Percentiles rank a stretch among this genome's conserved stretches.
phyloP scores from a whole-genome alignment of 2,113 vertebrate species.

The Callocephalon fimbriatum region DNA sequence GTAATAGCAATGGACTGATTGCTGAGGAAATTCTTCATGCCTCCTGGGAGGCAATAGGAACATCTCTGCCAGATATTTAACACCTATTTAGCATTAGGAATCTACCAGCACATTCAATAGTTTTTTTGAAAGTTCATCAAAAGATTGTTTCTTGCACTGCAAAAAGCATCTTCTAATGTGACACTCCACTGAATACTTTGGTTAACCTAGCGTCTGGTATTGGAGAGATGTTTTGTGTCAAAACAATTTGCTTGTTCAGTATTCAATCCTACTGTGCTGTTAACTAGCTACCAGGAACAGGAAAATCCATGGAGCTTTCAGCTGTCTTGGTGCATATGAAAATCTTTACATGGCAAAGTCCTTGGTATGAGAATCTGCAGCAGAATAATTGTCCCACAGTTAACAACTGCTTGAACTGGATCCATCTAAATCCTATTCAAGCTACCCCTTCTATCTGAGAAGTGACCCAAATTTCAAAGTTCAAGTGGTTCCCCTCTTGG shows the following conservation, averaged over 20 bases:
- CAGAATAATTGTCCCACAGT: background rate
- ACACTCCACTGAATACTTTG: background rate
- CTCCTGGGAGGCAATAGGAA: background rate
- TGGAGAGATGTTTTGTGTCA: background rate
- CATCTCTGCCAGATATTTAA: background rate
- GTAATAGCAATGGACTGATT: rapidly evolving
- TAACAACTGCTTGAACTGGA: background rate
- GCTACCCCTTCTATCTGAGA: background rate
- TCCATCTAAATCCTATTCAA: background rate
- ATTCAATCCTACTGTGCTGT: background rate
- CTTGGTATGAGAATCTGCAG: background rate
- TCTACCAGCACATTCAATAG: background rate
- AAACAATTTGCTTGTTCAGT: slow-evolving; percentile 1
- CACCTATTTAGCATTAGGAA: background rate
- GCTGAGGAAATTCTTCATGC: background rate
- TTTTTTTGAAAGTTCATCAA: background rate
- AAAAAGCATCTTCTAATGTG: background rate
- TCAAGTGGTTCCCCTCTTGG: background rate
- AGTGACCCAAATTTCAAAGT: background rate
- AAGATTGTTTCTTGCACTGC: rapidly evolving
- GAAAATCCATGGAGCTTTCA: background rate
- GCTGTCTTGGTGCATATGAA: background rate
- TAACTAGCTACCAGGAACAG: background rate
- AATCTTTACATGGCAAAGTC: background rate
- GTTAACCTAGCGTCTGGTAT: background rate